Base-by-base conservation (phyloP, 2,888 invertebrate genomes). In the Slavum lentiscoides region DNA sequence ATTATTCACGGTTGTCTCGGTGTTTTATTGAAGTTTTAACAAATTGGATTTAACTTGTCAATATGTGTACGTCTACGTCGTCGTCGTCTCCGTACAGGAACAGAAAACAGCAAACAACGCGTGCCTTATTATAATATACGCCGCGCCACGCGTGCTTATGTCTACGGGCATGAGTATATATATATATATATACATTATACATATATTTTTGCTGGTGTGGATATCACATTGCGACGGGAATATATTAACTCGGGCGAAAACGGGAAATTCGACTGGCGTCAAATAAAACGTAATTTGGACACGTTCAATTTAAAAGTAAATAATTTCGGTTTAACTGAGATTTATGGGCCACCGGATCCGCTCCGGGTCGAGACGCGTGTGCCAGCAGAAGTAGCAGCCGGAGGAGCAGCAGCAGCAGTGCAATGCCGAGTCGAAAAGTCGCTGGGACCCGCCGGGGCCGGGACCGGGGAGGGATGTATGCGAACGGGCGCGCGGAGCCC, bases 241-340 rank as follows among this genome's bases (percentile, higher is more conserved):
- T 80, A 80, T 70, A 80, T 80, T 80, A 80, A 70, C 70, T 80
- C 64, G 70, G 70, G 64, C 70, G 21, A 70, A 70, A 64, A 80
- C 77, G 77, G 70, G 77, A 80, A 64, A 80, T 80, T 72, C 77
- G 77, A 64, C 77, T 70, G 77, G 62, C 70, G 70, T 80, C 77
- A 70, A 80, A 80, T 80, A 80, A 80, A 80, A 80, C 55, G 77
- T 72, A 80, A 80, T 80, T 80, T 70, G 77, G 61, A 80, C 77
- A 23, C 70, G 77, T 80, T 80, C 77, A 64, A 80, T 80, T 72
- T 80, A 80, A 80, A 80, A 80, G 77, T 70, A 80, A 80, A 80
- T 80, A 80, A 80, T 80, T 80, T 80, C 70, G 77, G 77, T 80
- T 80, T 80, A 80, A 80, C 77, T 80, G 77, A 80, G 77, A 80